Base-by-base conservation (phyloP, 2,797 vertebrate species). In the Rachycentron canadum region DNA sequence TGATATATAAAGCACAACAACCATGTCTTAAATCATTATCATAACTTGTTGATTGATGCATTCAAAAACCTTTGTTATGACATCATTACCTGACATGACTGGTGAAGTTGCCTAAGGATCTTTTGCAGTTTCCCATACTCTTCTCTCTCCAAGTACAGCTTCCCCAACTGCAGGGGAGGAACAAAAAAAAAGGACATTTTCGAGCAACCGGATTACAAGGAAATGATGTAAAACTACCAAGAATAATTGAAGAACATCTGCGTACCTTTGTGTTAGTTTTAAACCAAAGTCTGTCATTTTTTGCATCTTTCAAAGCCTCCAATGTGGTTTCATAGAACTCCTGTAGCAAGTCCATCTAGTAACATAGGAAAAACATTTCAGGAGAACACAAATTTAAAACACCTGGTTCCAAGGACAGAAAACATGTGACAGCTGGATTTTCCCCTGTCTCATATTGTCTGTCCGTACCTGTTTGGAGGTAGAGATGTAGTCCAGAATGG, bases 321-420 rank as follows among this genome's bases (percentile, higher is more conserved):
- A 99, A 89, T 47, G 98, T 99, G 78, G 98, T 99, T 96, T 99
- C 98, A 86, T 99, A 99, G 93, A 99, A 99, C 94, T 99, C 98
- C 92, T 99, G 98, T 87, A 99, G 96, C 89, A 99, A 95, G 94
- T 99, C 98, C 98, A 99, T 99, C 98, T 99, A 92, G 38, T 55
- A 68, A 88, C 8, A 91, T 1, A 78, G 85, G 4, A 56, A 57
- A 64, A 1, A 21, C 10, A 41, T 52, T 69, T 69, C 14, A 69
- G 3, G 38, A 28, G n/a, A 2, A 52, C 5, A 47, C 1, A 43
- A 4, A 65, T 34, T 84, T 45, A 25, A 40, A 43, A 78, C 23
- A 62, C 1, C 2, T 2, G 11, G 12, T 34, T 36, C 3, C 8
- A 56, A 69, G 17, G 38, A 63, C 28, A 40, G 5, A 43, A 53